Base-by-base conservation (phyloP, 1,140 invertebrate species). In the Micrasema longulum region DNA sequence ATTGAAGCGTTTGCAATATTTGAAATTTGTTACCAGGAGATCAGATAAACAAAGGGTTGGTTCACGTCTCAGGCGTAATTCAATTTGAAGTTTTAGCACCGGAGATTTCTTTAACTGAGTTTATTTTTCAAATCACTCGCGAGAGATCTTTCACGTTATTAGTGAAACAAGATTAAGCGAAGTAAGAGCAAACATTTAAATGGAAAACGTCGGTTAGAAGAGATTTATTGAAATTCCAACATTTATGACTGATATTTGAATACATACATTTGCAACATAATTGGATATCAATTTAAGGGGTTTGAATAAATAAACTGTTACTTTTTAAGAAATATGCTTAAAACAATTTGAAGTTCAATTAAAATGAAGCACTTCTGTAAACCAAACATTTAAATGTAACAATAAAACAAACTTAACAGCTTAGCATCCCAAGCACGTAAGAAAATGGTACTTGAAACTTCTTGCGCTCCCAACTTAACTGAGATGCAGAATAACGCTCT, bases 371-470 rank as follows among this genome's bases (percentile, higher is more conserved):
- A 48, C 60, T 48, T 52, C 11, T 14, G 66, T 18, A 69, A 65
- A 70, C 70, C 69, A 68, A 74, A 74, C 73, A 74, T 71, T 74
- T 57, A 68, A 69, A 26, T 36, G 43, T 62, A 71, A 72, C 73
- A 75, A 75, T 75, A 75, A 75, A 72, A 69, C 66, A 41, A 72
- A 75, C 73, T 75, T 72, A 75, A 69, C 64, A 67, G 73, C 73
- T 75, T 71, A 71, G 55, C 66, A 72, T 72, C 60, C 60, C 47
- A 57, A 43, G 57, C 72, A 70, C 67, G 69, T 71, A 71, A 75
- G 69, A 71, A 71, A 71, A 62, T 36, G 68, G 64, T 48, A 62
- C 64, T 74, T 71, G 60, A 74, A 71, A 73, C 31, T 70, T 74
- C 55, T 50, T 41, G 43, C 64, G 31, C 48, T 35, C 48, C 23